Conservation (phyloP, 2,113 vertebrate species). For the Pachyramphus minor region DNA sequence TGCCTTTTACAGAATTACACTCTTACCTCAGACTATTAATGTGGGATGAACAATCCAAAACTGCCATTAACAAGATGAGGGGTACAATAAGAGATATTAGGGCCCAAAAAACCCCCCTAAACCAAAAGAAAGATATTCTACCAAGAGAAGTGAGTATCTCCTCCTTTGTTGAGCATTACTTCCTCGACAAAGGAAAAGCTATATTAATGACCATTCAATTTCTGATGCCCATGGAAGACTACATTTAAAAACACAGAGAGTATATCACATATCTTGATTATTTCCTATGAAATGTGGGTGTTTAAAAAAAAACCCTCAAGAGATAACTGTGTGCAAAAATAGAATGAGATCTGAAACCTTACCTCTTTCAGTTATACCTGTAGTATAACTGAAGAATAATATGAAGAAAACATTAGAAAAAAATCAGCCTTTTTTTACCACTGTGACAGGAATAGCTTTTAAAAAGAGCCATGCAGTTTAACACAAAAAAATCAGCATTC, state of each 20-base stretch:
- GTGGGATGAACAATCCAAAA: background rate
- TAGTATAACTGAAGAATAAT: background rate
- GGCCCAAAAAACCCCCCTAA: background rate
- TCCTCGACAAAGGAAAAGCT: background rate
- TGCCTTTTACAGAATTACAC: background rate
- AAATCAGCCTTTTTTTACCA: background rate
- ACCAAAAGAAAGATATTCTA: background rate
- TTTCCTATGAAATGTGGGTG: background rate
- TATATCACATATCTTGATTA: background rate
- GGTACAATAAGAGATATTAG: background rate
- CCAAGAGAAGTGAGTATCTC: background rate
- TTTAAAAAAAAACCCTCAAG: background rate
- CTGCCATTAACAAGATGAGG: background rate
- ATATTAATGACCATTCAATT: background rate
- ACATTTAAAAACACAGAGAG: background rate
- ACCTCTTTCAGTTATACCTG: background rate
- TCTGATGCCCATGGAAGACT: background rate
- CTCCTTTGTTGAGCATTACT: background rate
- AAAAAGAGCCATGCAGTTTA: background rate
- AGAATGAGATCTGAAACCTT: background rate
- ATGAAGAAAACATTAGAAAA: background rate
- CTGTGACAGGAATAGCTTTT: background rate
- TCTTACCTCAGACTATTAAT: background rate
- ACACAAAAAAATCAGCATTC: background rate
- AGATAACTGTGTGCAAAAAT: background rate